Evolutionary conservation across 2,888 invertebrate species (phyloP).

Genomic region (Apodemia mormo): DNA sequence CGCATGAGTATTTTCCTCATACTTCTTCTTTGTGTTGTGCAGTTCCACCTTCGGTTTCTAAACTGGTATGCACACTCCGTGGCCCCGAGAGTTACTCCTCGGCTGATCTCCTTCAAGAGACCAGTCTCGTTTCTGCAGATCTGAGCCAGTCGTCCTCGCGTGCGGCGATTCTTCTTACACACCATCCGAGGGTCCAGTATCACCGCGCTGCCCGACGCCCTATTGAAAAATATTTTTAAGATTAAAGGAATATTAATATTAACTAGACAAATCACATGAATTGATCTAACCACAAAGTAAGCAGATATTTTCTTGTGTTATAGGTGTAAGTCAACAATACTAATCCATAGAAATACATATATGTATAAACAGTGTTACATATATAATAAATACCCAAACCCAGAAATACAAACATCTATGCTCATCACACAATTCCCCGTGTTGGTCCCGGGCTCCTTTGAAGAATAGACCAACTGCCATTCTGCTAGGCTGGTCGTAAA

Average conservation of each 20-base stretch:
- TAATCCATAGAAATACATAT: too few species aligned
- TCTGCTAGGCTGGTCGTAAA: too few species aligned
- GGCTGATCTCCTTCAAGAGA: constrained; percentile 90
- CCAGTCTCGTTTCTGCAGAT: constrained; percentile 92
- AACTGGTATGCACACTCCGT: constrained; percentile 95
- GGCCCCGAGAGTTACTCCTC: constrained; percentile 91
- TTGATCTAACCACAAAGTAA: too few species aligned
- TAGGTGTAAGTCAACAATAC: too few species aligned
- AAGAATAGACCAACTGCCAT: too few species aligned
- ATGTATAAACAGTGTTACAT: too few species aligned
- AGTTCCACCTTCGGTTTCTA: constrained; percentile 93
- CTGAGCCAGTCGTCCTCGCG: constrained; percentile 89
- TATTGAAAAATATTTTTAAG: constrained; percentile 49
- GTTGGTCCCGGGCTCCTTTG: too few species aligned
- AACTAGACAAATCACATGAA: too few species aligned
- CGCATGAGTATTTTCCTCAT: constrained; percentile 92
- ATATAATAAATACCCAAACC: too few species aligned
- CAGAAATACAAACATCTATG: too few species aligned
- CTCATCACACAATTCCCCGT: too few species aligned
- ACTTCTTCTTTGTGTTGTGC: constrained; percentile 89
- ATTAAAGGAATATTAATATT: neutral
- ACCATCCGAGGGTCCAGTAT: constrained; percentile 94
- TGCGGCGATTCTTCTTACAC: constrained; percentile 91
- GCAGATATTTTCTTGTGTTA: too few species aligned
- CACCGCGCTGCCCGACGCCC: constrained; percentile 92